Evolutionary conservation across 1,140 invertebrate species (phyloP).

Genomic region (Ips typographus): DNA sequence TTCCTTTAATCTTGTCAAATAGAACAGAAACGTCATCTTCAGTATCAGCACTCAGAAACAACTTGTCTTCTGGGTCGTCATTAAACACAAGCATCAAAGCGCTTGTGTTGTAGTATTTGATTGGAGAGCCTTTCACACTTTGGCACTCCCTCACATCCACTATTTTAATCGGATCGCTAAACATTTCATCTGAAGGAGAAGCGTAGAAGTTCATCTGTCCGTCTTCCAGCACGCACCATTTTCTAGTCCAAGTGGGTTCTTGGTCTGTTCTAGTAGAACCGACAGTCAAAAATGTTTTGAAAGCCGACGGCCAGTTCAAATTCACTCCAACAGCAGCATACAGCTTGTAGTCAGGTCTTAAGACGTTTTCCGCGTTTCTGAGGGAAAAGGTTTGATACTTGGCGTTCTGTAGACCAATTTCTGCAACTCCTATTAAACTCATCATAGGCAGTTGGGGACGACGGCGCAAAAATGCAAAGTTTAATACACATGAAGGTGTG

Average conservation of each 20-base stretch:
- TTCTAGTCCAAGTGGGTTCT: constrained; percentile 6
- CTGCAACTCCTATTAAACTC: too few relatives aligned
- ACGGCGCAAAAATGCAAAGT: too few relatives aligned
- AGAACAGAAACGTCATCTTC: too few relatives aligned
- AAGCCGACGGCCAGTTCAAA: not conserved
- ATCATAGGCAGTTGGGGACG: too few relatives aligned
- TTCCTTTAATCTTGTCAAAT: too few relatives aligned
- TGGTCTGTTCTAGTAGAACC: not conserved
- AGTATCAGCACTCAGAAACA: too few relatives aligned
- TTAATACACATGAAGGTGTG: too few relatives aligned
- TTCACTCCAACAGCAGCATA: not conserved
- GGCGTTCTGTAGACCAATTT: too few relatives aligned
- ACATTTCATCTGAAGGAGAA: constrained; percentile 1
- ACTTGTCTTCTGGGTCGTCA: too few relatives aligned
- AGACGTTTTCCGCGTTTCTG: not conserved
- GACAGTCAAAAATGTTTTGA: constrained; percentile 13
- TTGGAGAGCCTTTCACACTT: not conserved
- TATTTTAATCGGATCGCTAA: not conserved
- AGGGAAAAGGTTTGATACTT: too few relatives aligned
- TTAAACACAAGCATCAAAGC: too few relatives aligned
- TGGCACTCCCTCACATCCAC: constrained; percentile 1
- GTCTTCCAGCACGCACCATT: constrained; percentile 23
- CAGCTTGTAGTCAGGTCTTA: not conserved
- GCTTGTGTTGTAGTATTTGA: not conserved
- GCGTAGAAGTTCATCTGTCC: constrained; percentile 8